phyloP scores from a whole-genome alignment of 1,140 invertebrate genomes.

The Lucilia cuprina region DNA sequence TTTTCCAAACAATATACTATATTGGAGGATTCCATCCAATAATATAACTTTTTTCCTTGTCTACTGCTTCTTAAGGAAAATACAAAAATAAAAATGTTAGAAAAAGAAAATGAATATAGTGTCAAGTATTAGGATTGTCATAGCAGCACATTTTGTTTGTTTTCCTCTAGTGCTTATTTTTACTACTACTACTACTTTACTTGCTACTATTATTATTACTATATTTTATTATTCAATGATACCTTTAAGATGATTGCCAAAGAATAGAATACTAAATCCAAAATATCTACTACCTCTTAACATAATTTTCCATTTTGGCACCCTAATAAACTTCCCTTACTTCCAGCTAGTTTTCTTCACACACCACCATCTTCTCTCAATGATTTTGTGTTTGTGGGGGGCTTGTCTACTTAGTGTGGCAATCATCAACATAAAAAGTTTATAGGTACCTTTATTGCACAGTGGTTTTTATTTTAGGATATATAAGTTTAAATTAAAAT shows the following conservation, averaged over 20 bases:
- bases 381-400: too few relatives aligned
- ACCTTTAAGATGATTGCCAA: neutral
- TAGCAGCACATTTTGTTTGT: neutral
- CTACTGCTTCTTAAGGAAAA: neutral
- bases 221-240: neutral
- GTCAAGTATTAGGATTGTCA: neutral
- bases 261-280: neutral
- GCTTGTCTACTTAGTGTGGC: neutral
- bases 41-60: neutral
- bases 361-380: neutral
- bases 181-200: neutral
- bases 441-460: neutral
- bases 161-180: neutral
- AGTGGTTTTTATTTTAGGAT: neutral
- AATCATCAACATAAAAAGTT: neutral
- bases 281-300: neutral
- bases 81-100: neutral
- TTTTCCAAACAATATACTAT: neutral
- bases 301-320: neutral
- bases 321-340: neutral
- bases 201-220: too few relatives aligned
- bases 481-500: too few relatives aligned
- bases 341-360: too few relatives aligned
- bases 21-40: neutral
- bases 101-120: neutral